Evolutionary conservation across 2,888 invertebrate species (phyloP), one percentile per base, ranked within the genome.

Genomic region (Ennomos fuscantarius): DNA sequence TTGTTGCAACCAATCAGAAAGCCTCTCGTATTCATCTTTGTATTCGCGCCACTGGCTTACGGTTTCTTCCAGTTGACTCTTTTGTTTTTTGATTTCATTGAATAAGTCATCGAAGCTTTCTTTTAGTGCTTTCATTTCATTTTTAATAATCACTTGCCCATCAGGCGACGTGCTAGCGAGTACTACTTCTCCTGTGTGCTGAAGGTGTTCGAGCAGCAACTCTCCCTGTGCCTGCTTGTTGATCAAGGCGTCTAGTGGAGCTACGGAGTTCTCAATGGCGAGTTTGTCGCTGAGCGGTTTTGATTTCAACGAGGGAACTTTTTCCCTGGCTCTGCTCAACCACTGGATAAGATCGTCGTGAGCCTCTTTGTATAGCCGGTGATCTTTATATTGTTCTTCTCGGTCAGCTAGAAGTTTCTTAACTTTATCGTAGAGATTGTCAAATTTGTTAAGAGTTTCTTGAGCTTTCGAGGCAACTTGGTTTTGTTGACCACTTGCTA

Each of bases 161-260:
- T 95, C 94, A 0, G 93, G 88, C 49, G 96, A 97, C 0, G 97
- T 97, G 69, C 96, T 96, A 0, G 97, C 96, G 55, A 97, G 91
- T 1, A 97, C 96, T 8, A 97, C 97, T 83, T 97, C 96, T 6
- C 97, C 97, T 10, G 97, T 96, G 70, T 97, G 97, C 64, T 96
- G 96, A 44, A 98, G 89, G 81, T 97, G 96, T 80, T 98, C 98
- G 8, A 98, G 93, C 47, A 98, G 87, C 0, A 98, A 87, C 81
- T 97, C 97, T 3, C 98, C 98, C 89, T 97, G 97, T 8, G 97
- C 97, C 86, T 97, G 96, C 77, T 97, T 97, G 73, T 97, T 97
- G 32, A 97, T 91, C 34, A 98, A 84, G 51, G 96, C 95, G 73
- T 97, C 97, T 41, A 97, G 93, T n/a, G 97, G 97, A 31, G 96